Percentiles rank a stretch among this genome's conserved stretches.
phyloP scores from a whole-genome alignment of 2,113 vertebrate genomes.

The Nibea coibor region DNA sequence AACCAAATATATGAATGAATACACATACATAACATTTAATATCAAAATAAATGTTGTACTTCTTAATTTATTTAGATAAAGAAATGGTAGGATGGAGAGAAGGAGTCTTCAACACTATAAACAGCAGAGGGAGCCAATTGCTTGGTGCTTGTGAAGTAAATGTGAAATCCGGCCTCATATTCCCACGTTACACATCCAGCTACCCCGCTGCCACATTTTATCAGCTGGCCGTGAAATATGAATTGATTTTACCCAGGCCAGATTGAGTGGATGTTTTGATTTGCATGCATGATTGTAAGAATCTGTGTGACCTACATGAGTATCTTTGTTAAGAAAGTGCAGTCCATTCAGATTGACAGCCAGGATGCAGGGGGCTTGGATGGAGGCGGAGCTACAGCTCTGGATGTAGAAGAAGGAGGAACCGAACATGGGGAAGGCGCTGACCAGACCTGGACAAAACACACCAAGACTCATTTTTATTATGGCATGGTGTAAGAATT shows the following conservation, averaged over 20 bases:
- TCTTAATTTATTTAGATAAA: background rate
- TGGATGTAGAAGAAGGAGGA: conserved; percentile 98
- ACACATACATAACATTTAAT: background rate
- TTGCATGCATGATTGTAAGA: background rate
- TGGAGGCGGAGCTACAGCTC: conserved; percentile 89
- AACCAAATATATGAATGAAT: background rate
- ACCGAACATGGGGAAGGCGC: conserved; percentile 94
- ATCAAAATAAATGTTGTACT: background rate
- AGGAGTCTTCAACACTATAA: background rate
- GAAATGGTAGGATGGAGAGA: background rate
- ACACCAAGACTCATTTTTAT: background rate
- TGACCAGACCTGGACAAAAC: conserved; percentile 88
- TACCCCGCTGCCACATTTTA: no score
- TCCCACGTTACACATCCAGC: background rate
- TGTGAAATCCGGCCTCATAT: no score
- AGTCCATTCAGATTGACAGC: conserved; percentile 96
- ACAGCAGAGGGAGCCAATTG: conserved; percentile 63
- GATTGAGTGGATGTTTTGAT: no score
- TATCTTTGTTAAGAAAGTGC: conserved; percentile 94
- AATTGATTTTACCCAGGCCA: no score
- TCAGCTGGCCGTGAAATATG: no score
- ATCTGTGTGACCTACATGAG: conserved; percentile 87
- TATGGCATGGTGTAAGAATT: background rate
- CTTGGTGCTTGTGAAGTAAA: background rate
- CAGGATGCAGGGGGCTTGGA: conserved; percentile 92